phyloP scores from a whole-genome alignment of 2,797 vertebrate species.

The Leptodactylus fallax region DNA sequence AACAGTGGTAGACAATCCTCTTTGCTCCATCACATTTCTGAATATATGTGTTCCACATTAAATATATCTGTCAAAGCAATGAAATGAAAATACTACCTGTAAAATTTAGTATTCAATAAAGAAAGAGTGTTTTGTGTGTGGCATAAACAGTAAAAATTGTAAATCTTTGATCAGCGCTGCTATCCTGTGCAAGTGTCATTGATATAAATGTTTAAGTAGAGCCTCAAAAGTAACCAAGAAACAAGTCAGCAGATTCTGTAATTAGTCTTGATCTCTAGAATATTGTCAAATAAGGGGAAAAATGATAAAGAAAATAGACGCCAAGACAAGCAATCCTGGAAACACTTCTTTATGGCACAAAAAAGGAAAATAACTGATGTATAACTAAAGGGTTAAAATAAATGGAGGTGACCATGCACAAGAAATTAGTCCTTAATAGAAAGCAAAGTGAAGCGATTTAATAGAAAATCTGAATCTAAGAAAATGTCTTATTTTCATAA shows the following conservation, averaged over 20 bases:
- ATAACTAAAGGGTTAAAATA: neutral
- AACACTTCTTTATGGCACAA: neutral
- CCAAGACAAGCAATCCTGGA: neutral
- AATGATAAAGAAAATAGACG: constrained; percentile 16
- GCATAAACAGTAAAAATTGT: constrained; percentile 24
- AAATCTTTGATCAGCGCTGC: constrained; percentile 34
- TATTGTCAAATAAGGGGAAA: constrained; percentile 39
- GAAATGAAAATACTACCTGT: constrained; percentile 35
- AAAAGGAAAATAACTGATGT: neutral
- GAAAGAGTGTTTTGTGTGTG: constrained; percentile 8
- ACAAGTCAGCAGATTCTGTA: constrained; percentile 19
- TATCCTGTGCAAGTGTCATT: constrained; percentile 11
- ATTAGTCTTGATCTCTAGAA: constrained; percentile 25
- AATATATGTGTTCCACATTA: constrained; percentile 69
- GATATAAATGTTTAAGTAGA: constrained; percentile 38
- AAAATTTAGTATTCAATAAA: constrained; percentile 44
- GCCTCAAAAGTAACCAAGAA: constrained; percentile 1
- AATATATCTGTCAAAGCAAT: constrained; percentile 54
- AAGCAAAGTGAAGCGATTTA: neutral
- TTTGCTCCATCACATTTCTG: constrained; percentile 67
- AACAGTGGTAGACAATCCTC: constrained; percentile 71
- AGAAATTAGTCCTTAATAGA: neutral
- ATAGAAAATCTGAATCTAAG: neutral
- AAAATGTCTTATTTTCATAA: too few relatives aligned
- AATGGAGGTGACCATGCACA: neutral